Percentiles rank a stretch among this genome's conserved stretches.
Conservation (phyloP, 2,888 invertebrate species). For the Calameuta filiformis region DNA sequence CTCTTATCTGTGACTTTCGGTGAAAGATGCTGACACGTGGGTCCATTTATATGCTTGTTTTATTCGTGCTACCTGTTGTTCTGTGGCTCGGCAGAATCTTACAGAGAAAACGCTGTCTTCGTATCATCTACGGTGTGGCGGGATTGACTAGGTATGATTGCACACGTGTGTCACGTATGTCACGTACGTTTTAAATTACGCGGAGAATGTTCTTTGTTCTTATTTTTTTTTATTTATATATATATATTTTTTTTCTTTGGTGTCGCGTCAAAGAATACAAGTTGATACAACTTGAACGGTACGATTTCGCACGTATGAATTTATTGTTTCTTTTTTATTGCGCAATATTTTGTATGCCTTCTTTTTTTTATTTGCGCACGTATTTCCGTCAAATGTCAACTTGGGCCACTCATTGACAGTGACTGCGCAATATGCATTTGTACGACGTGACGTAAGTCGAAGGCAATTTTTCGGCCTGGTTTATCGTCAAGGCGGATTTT, state of each 20-base stretch:
- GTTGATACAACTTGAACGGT: no score
- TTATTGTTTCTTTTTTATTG: background rate
- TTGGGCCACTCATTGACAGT: background rate
- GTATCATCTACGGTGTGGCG: constrained; percentile 23
- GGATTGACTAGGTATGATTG: constrained; percentile 36
- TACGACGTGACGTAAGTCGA: background rate
- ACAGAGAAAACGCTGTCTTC: constrained; percentile 27
- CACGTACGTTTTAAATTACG: background rate
- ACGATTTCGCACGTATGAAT: background rate
- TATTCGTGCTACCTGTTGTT: constrained; percentile 39
- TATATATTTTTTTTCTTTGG: background rate
- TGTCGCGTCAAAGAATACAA: background rate
- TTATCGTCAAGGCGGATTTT: background rate
- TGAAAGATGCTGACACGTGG: constrained; percentile 33
- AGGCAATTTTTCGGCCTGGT: background rate
- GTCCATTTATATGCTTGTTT: constrained; percentile 30
- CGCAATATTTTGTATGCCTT: background rate
- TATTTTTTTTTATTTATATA: background rate
- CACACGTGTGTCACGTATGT: background rate
- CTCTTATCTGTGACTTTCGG: background rate
- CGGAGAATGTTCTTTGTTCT: background rate
- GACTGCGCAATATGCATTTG: background rate
- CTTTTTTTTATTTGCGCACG: no score
- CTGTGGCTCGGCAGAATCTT: constrained; percentile 37
- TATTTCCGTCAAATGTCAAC: background rate